Base-by-base conservation (phyloP, 2,888 invertebrate species). In the Cantharis flavilabris region DNA sequence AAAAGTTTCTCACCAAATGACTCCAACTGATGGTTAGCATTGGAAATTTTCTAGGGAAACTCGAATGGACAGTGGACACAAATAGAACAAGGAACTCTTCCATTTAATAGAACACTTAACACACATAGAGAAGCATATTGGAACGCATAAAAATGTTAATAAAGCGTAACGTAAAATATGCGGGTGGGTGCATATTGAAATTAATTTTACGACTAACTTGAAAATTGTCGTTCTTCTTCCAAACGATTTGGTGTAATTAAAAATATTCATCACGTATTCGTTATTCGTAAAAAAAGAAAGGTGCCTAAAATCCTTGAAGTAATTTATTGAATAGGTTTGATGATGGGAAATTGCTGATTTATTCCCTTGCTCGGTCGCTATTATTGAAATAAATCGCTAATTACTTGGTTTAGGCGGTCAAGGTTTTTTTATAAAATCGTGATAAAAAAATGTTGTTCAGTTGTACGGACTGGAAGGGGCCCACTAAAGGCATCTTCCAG, bases 241-340 rank as follows among this genome's bases (percentile, higher is more conserved):
- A 49, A 49, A 49, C n/a, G 49, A 7, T 49, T 49, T n/a, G 49
- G 49, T 49, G 49, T 49, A 49, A 81, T 78, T 76, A 73, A 76
- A 74, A 70, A 81, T 74, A 81, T 80, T 81, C 79, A 82, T 81
- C 82, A 81, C 82, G 81, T 81, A 82, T 80, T 80, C 49, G 49
- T 49, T 49, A 49, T 49, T 49, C 76, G 74, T 69, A 77, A 73
- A 79, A 80, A 80, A 75, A 78, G 79, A 78, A 79, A 80, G 77
- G 76, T 69, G 76, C 79, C 76, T 79, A 80, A 67, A 67, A 67
- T 71, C 78, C 80, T 80, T 78, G 76, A 73, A 79, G 80, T 73
- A 83, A 82, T 82, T 82, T 82, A 82, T 82, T 70, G 26, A 76
- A 73, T 72, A 69, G 71, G 74, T 70, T 33, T 71, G 62, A 78